Conservation (phyloP, 2,113 vertebrate species). For the Illadopsis cleaveri region DNA sequence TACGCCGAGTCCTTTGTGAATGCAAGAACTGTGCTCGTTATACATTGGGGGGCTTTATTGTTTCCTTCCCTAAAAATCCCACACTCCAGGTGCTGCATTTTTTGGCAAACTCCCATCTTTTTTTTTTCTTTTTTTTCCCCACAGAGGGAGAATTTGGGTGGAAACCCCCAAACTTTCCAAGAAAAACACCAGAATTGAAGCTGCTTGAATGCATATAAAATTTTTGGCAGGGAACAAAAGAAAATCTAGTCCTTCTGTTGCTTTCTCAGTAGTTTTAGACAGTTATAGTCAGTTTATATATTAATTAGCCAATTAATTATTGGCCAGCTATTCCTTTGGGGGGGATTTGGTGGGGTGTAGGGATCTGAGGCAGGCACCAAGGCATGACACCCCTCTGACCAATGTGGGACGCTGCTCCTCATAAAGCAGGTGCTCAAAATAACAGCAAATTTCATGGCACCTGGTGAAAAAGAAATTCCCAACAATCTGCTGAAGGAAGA, state of each 20-base stretch:
- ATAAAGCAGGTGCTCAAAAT: not conserved
- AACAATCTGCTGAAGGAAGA: not conserved
- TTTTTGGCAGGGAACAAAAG: not conserved
- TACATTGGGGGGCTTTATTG: not conserved
- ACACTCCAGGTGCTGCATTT: not conserved
- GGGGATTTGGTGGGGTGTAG: not conserved
- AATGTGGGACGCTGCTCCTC: not conserved
- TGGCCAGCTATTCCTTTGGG: not conserved
- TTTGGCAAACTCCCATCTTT: not conserved
- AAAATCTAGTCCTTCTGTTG: not conserved
- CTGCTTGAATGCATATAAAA: not conserved
- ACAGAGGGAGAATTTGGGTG: not conserved
- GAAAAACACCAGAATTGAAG: not conserved
- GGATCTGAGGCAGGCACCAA: not conserved
- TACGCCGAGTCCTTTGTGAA: not conserved
- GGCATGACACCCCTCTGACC: not conserved
- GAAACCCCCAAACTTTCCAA: slow-evolving; percentile 22
- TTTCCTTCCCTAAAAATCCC: not conserved
- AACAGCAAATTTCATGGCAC: not conserved
- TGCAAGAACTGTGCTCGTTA: not conserved
- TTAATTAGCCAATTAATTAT: not conserved
- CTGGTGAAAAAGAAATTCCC: not conserved
- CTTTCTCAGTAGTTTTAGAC: not conserved
- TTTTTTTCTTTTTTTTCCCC: no score
- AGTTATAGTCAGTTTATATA: not conserved